A percentile compares a stretch with the other conserved stretches of the same genome.
Conservation (phyloP, 1,140 invertebrate species). For the Coelopa frigida region DNA sequence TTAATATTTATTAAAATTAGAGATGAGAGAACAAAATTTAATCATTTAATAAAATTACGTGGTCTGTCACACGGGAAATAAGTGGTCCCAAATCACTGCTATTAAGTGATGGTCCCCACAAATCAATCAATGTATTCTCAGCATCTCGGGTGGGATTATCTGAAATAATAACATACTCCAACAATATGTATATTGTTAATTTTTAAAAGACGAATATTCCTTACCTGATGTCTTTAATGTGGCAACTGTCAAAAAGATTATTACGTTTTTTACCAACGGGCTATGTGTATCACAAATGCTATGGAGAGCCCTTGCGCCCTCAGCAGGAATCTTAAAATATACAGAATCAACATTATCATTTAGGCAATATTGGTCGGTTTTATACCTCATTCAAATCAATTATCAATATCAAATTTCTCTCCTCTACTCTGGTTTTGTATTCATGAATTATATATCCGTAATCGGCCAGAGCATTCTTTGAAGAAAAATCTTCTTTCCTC, state of each 20-base stretch:
- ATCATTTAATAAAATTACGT: slow-evolving; percentile 22
- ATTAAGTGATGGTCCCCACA: slow-evolving; percentile 23
- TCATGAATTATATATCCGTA: slow-evolving; percentile 28
- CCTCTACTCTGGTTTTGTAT: slow-evolving; percentile 26
- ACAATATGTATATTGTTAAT: neutral
- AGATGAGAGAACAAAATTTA: no score
- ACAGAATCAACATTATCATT: slow-evolving; percentile 1
- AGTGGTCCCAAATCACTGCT: slow-evolving; percentile 29
- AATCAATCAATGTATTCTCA: slow-evolving; percentile 17
- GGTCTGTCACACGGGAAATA: slow-evolving; percentile 34
- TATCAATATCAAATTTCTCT: slow-evolving; percentile 36
- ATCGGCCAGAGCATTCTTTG: slow-evolving; percentile 13
- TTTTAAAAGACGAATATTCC: neutral
- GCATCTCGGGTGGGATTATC: neutral
- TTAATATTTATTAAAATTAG: no score
- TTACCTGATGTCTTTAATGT: slow-evolving; percentile 1
- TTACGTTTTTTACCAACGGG: slow-evolving; percentile 26
- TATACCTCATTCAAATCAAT: slow-evolving; percentile 32
- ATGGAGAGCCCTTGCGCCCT: slow-evolving; percentile 30
- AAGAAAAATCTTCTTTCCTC: slow-evolving; percentile 25
- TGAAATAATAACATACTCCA: neutral
- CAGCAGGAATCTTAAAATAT: slow-evolving; percentile 25
- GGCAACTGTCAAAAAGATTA: slow-evolving; percentile 33
- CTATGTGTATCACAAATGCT: slow-evolving; percentile 32
- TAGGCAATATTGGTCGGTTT: neutral